Base-by-base conservation (phyloP, 2,888 invertebrate genomes). In the Catocala nupta region DNA sequence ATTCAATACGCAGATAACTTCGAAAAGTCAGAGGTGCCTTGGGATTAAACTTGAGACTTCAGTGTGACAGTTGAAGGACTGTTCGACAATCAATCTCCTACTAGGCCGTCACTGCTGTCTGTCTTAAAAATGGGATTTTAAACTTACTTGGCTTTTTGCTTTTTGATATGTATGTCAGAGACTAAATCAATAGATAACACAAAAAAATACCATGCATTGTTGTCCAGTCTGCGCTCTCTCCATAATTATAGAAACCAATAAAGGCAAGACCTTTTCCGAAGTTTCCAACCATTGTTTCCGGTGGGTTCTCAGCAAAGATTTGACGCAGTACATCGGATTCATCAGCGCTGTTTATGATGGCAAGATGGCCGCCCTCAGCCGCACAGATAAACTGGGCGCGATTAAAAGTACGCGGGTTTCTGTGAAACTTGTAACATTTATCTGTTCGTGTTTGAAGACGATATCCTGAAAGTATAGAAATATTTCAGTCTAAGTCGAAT, bases 381-480 rank as follows among this genome's bases (percentile, higher is more conserved):
- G 73, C 63, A 52, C 88, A 88, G 3, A 81, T 64, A 81, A 84
- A 83, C 72, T 76, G 81, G 0, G 86, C 88, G 0, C 82, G 71
- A 0, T 83, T 75, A 83, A 86, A 88, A 5, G 75, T 75, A 1
- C 79, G 75, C 0, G 83, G 82, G 0, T 72, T 67, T 1, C 53
- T 68, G 66, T 88, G 88, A 71, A 86, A 84, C 66, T 89, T 88
- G 73, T 89, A 89, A 58, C 88, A 89, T 36, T 75, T 83, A 0
- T 82, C 80, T 0, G 87, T 87, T 2, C 79, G 65, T 0, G 51
- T 5, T 5, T 85, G 78, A 1, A 78, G 43, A 0, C n/a, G 64
- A 63, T 88, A 88, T 12, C 64, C 88, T 88, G 71, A 5, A 70
- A 65, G 0, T 39, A 39, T 39, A 7, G 4, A 39, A 8, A 8